A percentile compares a stretch with the other conserved stretches of the same genome.
Evolutionary conservation across 2,888 invertebrate genomes (phyloP).

Genomic region (Shargacucullia verbasci): DNA sequence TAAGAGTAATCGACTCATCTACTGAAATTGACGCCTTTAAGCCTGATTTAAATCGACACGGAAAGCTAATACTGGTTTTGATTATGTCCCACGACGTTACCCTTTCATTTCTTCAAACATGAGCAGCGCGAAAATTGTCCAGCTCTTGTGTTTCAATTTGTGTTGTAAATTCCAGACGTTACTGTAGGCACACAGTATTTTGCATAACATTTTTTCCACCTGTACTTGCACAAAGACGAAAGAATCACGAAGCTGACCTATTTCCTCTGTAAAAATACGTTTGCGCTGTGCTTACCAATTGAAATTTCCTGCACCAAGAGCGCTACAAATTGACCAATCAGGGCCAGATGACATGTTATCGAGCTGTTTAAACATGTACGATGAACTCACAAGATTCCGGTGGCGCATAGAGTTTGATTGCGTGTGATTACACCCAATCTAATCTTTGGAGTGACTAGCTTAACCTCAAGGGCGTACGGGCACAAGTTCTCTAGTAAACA

Average conservation of each 20-base stretch:
- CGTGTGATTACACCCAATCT: conserved; percentile 39
- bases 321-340: conserved; percentile 50
- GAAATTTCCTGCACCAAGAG: conserved; percentile 50
- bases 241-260: conserved; percentile 39
- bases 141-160: conserved; percentile 7
- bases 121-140: neutral
- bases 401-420: conserved; percentile 20
- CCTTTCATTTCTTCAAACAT: neutral
- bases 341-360: conserved; percentile 32
- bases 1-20: too few relatives aligned
- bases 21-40: too few relatives aligned
- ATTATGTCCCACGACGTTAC: too few relatives aligned
- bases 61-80: too few relatives aligned
- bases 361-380: conserved; percentile 33
- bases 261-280: conserved; percentile 45
- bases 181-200: conserved; percentile 20
- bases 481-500: conserved; percentile 26
- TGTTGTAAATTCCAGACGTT: neutral
- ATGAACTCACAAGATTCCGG: conserved; percentile 16
- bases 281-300: conserved; percentile 48
- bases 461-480: conserved; percentile 26
- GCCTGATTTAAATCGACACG: too few relatives aligned
- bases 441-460: conserved; percentile 27
- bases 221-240: conserved; percentile 19
- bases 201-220: conserved; percentile 7